These are phyloP conservation scores for Philypnodon macrostomus DNA, from an alignment of 2,797 vertebrate species.

Conservation along the genomic window DNA sequence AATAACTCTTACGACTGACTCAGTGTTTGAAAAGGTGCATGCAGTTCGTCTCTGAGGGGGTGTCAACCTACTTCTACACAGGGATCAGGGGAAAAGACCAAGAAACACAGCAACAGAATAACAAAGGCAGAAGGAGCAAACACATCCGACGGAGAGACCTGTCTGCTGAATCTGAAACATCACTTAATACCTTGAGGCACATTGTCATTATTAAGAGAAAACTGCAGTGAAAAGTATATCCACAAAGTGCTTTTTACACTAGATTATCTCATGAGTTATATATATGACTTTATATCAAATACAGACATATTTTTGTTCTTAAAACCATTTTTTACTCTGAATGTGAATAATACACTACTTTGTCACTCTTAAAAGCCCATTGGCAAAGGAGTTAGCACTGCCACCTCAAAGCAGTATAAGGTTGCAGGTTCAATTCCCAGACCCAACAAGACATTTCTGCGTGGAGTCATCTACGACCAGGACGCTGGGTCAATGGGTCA, in stretches of 20 bases:
- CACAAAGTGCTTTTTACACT: neutral
- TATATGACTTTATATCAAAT: no score
- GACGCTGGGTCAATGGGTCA: no score
- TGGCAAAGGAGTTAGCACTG: no score
- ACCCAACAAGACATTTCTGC: no score
- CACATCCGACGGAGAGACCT: conserved; percentile 10
- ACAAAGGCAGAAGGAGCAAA: conserved; percentile 4
- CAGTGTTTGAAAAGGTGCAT: conserved; percentile 35
- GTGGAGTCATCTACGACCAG: no score
- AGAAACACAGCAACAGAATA: conserved; percentile 11
- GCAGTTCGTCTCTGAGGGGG: conserved; percentile 41
- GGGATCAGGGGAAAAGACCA: conserved; percentile 19
- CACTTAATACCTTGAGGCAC: conserved; percentile 13
- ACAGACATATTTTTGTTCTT: no score
- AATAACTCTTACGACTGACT: conserved; percentile 33
- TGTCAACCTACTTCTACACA: conserved; percentile 40
- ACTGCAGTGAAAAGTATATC: neutral
- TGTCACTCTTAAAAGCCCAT: no score
- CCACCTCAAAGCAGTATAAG: no score
- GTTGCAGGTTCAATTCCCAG: no score
- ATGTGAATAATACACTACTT: no score
- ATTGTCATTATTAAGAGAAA: conserved; percentile 3
- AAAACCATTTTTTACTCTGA: no score
- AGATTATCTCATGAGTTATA: no score
- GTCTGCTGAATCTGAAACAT: conserved; percentile 25